Base-by-base conservation (phyloP, 2,888 invertebrate genomes). In the Parascotia fuliginaria region DNA sequence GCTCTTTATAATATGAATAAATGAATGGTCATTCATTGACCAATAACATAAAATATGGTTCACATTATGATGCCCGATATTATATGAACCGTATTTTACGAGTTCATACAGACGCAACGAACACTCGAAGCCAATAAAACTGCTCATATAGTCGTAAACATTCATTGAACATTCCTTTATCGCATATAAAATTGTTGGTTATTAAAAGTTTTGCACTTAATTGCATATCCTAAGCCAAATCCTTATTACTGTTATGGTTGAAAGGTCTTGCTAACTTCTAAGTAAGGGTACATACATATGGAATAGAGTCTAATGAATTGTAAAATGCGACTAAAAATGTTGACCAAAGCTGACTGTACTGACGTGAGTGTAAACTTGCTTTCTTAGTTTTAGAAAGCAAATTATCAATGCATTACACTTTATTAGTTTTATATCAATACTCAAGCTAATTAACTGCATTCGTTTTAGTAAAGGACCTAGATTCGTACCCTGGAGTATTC, bases 131-230 rank as follows among this genome's bases (percentile, higher is more conserved):
- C 54, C 45, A 59, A 65, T 73, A 69, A 65, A 65, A 71, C 38
- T 64, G 45, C 46, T 60, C 46, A 61, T 46, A 57, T 64, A 60
- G 55, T 52, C 54, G 34, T 60, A 59, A 70, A 70, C 60, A 65
- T 62, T 47, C 55, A 42, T 56, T 49, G 38, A 48, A 40, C 33
- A 67, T 70, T 64, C 59, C 57, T 65, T 59, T 55, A 58, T 65
- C 55, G 62, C 70, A 72, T 73, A 83, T 83, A 81, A 85, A 81
- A 83, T 76, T 72, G 73, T 75, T 75, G 74, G 83, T 87, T 87
- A 87, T 87, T 89, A 87, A 86, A 88, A 87, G 79, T 89, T 87
- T 85, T 71, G 54, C 72, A 85, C 83, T 79, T 87, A 87, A 89
- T 87, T 85, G 82, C 77, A 76, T 75, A 77, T 81, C 76, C 72